These are phyloP conservation scores for Stegastes partitus DNA, from an alignment of 2,113 vertebrate species.

Conservation along the genomic window DNA sequence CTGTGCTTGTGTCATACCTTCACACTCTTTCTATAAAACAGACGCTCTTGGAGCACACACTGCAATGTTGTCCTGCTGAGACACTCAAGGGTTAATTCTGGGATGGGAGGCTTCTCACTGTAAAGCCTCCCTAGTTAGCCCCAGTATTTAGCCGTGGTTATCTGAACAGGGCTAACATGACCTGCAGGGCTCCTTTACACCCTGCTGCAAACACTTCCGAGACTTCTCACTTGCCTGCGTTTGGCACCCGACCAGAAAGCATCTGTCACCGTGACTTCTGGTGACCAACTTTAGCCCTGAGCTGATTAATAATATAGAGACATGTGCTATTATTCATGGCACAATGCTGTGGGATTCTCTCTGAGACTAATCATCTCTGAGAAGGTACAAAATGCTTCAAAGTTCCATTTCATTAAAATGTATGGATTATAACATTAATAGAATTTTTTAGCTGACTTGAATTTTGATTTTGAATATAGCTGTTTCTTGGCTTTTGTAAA, in stretches of 20 bases:
- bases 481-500: neutral
- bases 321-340: constrained; percentile 77
- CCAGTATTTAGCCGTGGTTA: constrained; percentile 73
- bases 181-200: constrained; percentile 75
- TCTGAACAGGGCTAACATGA: constrained; percentile 77
- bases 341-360: constrained; percentile 63
- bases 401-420: constrained; percentile 30
- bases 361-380: constrained; percentile 57
- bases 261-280: constrained; percentile 75
- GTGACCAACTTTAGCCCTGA: constrained; percentile 75
- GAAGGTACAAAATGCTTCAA: constrained; percentile 42
- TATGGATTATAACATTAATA: neutral
- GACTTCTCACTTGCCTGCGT: constrained; percentile 77
- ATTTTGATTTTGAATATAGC: neutral
- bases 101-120: constrained; percentile 36
- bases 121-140: constrained; percentile 55
- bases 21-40: neutral
- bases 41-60: neutral
- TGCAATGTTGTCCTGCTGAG: constrained; percentile 14
- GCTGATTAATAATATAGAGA: constrained; percentile 83
- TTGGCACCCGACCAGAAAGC: constrained; percentile 80
- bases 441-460: neutral
- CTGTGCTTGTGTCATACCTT: neutral
- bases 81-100: constrained; percentile 38
- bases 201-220: constrained; percentile 74